Evolutionary conservation across 2,113 vertebrate genomes (phyloP), one percentile per base, ranked within the genome.

Genomic region (Cinclus cinclus): DNA sequence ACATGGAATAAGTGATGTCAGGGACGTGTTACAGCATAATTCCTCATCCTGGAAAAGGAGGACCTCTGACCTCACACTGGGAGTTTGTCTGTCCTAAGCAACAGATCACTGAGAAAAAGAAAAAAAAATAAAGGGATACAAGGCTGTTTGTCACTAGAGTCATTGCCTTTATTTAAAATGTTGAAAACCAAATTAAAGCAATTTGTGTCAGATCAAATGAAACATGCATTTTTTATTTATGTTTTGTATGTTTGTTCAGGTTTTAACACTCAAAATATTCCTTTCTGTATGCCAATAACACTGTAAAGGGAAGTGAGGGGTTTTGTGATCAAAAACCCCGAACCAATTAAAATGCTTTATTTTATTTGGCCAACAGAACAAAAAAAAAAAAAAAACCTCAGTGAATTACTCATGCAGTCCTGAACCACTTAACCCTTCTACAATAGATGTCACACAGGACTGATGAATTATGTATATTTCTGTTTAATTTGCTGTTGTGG

Each of bases 341-440:
- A 77, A 55, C 42, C 59, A 81, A 35, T 96, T 83, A 63, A 93
- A 94, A 77, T 47, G 12, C 23, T 93, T 77, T 67, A 33, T 86
- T 86, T 90, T 42, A 59, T 80, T 80, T 92, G 71, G 35, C 49
- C 63, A 73, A 41, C 18, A 22, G 63, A 90, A 68, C 30, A 68
- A 74, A 90, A 86, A 37, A 37, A 37, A 37, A 37, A 37, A 37
- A 33, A 27, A 90, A 91, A 58, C n/a, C 63, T 41, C 67, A 83
- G 67, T 42, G 76, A 86, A 80, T 86, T 94, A 80, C 55, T 92
- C 59, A 41, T n/a, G 55, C 39, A 92, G 63, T 42, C n/a, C 49
- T 74, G 75, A 86, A 77, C 83, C 42, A 47, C 85, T 93, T 96
- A 95, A 96, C 95, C 79, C 67, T 86, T 93, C 90, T 87, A 80